phyloP scores from a whole-genome alignment of 37 sponge, comb jelly and placozoan genomes.

The Eunapius fragilis region DNA sequence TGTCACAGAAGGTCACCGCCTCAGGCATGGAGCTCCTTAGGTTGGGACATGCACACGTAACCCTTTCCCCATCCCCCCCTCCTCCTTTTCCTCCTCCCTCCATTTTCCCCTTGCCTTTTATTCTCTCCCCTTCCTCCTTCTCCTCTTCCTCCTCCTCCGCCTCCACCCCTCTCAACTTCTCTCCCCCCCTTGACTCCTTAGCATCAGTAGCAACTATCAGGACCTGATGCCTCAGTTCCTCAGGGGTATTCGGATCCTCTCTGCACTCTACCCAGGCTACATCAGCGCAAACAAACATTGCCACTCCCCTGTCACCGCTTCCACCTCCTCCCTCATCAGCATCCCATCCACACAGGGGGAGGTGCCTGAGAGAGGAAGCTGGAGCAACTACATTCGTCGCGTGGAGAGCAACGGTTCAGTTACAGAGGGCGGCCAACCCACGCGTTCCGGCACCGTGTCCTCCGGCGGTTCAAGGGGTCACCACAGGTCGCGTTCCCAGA shows the following conservation, averaged over 20 bases:
- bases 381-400: neutral
- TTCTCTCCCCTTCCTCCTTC: neutral
- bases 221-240: slow-evolving; percentile 75
- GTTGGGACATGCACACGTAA: slow-evolving; percentile 9
- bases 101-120: neutral
- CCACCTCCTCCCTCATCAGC: slow-evolving; percentile 3
- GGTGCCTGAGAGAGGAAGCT: neutral
- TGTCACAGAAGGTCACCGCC: slow-evolving; percentile 10
- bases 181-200: slow-evolving; percentile 7
- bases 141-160: too few species aligned
- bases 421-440: neutral
- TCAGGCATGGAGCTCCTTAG: slow-evolving; percentile 74
- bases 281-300: neutral
- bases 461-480: neutral
- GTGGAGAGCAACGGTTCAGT: neutral
- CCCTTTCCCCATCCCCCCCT: neutral
- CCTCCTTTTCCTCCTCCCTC: too few species aligned
- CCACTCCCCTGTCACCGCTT: neutral
- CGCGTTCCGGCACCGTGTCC: neutral
- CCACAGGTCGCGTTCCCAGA: slow-evolving; percentile 19
- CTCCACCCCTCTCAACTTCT: too few species aligned
- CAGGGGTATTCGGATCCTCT: slow-evolving; percentile 54
- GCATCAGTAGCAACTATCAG: slow-evolving; percentile 60
- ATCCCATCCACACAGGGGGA: slow-evolving; percentile 10
- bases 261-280: slow-evolving; percentile 42